Evolutionary conservation across 2,113 vertebrate genomes (phyloP).

Genomic region (Prinia subflava): DNA sequence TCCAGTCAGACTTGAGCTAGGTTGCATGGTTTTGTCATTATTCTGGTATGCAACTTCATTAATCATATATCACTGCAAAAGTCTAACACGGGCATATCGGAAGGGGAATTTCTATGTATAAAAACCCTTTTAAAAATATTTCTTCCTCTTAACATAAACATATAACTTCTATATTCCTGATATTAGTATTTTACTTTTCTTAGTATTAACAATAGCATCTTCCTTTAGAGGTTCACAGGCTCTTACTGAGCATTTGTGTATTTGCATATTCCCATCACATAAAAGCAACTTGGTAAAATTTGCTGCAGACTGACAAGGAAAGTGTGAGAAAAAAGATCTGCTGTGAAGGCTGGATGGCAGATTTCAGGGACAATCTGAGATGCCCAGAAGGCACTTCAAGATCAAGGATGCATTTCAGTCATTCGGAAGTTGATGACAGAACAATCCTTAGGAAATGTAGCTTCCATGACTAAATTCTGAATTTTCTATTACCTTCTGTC

Average conservation of each 20-base stretch:
- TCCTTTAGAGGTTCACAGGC: background rate
- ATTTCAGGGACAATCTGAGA: background rate
- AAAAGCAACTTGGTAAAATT: background rate
- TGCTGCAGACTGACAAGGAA: background rate
- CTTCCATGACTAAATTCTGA: background rate
- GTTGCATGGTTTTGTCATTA: background rate
- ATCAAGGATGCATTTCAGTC: background rate
- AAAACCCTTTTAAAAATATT: background rate
- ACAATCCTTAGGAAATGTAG: background rate
- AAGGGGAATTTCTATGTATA: background rate
- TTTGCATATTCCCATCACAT: background rate
- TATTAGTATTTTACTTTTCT: background rate
- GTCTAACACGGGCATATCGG: fast-evolving
- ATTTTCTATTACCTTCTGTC: background rate
- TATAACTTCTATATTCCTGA: background rate
- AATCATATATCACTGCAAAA: background rate
- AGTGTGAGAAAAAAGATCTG: background rate
- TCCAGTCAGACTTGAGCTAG: background rate
- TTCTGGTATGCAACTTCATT: background rate
- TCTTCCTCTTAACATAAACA: background rate
- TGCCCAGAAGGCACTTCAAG: background rate
- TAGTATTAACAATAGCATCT: background rate
- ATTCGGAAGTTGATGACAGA: background rate
- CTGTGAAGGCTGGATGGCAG: background rate
- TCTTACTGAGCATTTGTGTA: background rate